Evolutionary conservation across 1,140 invertebrate species (phyloP), one percentile per base, ranked within the genome.

Genomic region (Drosophila sulfurigaster): DNA sequence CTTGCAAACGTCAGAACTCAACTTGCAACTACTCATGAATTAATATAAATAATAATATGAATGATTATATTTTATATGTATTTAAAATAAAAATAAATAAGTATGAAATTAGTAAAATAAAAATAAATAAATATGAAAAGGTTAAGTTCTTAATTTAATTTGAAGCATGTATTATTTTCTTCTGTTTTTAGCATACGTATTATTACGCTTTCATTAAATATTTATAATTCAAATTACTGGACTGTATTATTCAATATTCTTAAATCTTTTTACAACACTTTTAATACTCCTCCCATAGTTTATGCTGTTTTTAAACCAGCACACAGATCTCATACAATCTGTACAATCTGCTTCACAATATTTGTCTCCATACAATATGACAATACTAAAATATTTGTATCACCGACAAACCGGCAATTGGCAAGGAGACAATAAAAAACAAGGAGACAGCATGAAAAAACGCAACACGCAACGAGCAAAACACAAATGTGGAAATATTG

Each of bases 401-500:
- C 51, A 41, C 41, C 59, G 48, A 49, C 56, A 56, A 28, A 54
- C 59, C 64, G 76, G 41, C 80, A 76, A 71, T 54, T 67, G 54
- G 30, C 13, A 16, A 69, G 43, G 8, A 43, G 52, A 78, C 63
- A 60, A 67, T 49, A 78, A 71, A 56, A 64, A 63, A 25, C 10
- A 56, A 49, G 28, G 54, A 35, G 15, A 35, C 1, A 16, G 45
- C 7, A 41, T 54, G 52, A 54, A 8, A 8, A 54, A 64, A 38
- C 30, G 58, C 78, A 78, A 15, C 76, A 82, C 82, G 79, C 82
- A 66, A 56, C 65, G 70, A 56, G 67, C 57, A 51, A 60, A 75
- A 66, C 32, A 74, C 65, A 72, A 86, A 87, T 62, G 73, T 35
- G 15, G 35, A 70, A 86, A 70, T 82, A 87, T 85, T 82, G 75